Evolutionary conservation across 2,888 invertebrate genomes (phyloP), one percentile per base, ranked within the genome.

Genomic region (Branchellion lobata): DNA sequence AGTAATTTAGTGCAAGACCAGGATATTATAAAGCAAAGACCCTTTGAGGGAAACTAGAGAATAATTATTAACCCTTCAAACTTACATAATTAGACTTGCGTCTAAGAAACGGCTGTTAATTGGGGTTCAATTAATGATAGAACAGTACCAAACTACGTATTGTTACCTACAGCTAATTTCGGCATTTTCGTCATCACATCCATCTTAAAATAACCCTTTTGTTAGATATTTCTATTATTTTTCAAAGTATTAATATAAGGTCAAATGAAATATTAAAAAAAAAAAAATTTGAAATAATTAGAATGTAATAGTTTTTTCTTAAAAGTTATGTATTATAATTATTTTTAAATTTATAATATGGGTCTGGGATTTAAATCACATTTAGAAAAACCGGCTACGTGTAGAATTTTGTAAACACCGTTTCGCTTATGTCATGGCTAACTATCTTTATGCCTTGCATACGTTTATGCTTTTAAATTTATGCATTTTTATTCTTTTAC

Each of bases 351-450:
- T 24, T 57, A 57, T 57, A 24, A 57, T 14, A 3, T 57, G 24
- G 61, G 21, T 3, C 21, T 24, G 61, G 14, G 8, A 14, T 57
- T 57, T 57, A 57, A 57, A 57, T 57, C 5, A 57, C 14, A 57
- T 57, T 57, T 57, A 57, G 61, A 57, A 57, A 57, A 57, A 57
- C 61, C 61, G 61, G 61, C 61, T 57, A 57, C 61, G 61, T 57
- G 61, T 57, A 57, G 5, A 5, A 8, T 57, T 57, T 24, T 57
- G 61, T 57, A 57, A 57, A 57, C 61, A 57, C 24, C 61, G 61
- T 57, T 57, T 57, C 61, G 61, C 24, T 40, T 40, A 18, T 57
- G 61, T 57, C 21, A 57, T 57, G 61, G 61, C 61, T 57, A 57
- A 57, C 61, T 57, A n/a, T 57, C n/a, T 57, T 57, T 57, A 14